Evolutionary conservation across 2,888 invertebrate species (phyloP).

Genomic region (Ptilodon capucinus): DNA sequence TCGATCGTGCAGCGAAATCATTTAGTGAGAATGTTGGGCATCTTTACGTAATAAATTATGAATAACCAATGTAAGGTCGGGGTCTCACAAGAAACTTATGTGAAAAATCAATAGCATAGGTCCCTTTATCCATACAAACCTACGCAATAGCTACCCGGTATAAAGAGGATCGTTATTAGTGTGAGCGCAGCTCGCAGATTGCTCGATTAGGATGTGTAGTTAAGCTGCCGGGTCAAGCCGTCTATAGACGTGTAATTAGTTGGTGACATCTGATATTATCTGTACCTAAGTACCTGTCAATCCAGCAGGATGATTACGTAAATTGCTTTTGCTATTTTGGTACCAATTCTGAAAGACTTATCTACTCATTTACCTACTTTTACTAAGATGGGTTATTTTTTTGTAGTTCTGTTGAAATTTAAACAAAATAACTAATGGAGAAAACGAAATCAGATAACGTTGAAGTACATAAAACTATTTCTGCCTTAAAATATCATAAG

Average conservation of each 20-base stretch:
- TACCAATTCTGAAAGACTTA: not conserved
- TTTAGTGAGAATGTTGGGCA: too few relatives aligned
- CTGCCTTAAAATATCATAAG: not conserved
- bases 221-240: not conserved
- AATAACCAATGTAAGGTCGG: too few relatives aligned
- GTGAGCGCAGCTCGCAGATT: not conserved
- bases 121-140: not conserved
- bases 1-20: too few relatives aligned
- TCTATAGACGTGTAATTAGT: not conserved
- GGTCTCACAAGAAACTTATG: too few relatives aligned
- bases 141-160: not conserved
- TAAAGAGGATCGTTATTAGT: not conserved
- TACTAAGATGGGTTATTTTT: too few relatives aligned
- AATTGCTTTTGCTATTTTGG: not conserved
- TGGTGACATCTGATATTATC: constrained; percentile 1
- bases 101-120: not conserved
- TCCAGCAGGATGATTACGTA: not conserved
- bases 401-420: too few relatives aligned
- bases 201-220: not conserved
- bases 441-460: too few relatives aligned
- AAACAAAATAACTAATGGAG: too few relatives aligned
- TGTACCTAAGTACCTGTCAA: not conserved
- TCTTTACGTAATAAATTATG: too few relatives aligned
- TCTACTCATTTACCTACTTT: too few relatives aligned
- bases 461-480: not conserved